phyloP scores from a whole-genome alignment of 1,140 invertebrate species.

The Orius laevigatus region DNA sequence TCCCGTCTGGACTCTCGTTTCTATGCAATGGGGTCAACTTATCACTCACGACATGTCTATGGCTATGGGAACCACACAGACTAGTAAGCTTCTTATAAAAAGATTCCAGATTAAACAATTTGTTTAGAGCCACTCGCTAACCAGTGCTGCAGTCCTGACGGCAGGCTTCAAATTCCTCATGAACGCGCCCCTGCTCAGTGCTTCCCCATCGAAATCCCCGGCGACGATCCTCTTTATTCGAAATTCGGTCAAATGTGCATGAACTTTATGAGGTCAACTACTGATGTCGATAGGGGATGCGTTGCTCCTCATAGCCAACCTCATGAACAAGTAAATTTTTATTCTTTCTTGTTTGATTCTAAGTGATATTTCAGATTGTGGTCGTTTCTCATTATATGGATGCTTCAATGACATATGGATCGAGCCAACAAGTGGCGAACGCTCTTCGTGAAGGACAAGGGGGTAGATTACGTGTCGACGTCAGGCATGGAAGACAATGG shows the following conservation, averaged over 20 bases:
- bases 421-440: conserved; percentile 40
- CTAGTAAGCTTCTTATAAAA: conserved; percentile 36
- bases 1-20: conserved; percentile 49
- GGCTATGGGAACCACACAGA: conserved; percentile 49
- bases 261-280: conserved; percentile 68
- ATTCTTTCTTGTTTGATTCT: not conserved
- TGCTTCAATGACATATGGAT: conserved; percentile 70
- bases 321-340: conserved; percentile 47
- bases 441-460: conserved; percentile 44
- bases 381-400: conserved; percentile 73
- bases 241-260: conserved; percentile 53
- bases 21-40: conserved; percentile 78
- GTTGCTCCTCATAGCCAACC: conserved; percentile 33
- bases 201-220: conserved; percentile 69
- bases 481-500: conserved; percentile 48
- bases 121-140: conserved; percentile 49
- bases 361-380: conserved; percentile 39
- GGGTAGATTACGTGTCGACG: conserved; percentile 29
- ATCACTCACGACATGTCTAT: conserved; percentile 75
- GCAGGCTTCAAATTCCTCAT: conserved; percentile 32
- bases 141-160: conserved; percentile 50
- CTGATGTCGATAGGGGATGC: conserved; percentile 49
- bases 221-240: conserved; percentile 62
- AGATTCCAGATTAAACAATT: conserved; percentile 36
- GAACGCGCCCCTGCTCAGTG: conserved; percentile 37